A percentile compares a stretch with the other conserved stretches of the same genome.
Evolutionary conservation across 2,113 vertebrate genomes (phyloP).

Genomic region (Hemibates koningsi): DNA sequence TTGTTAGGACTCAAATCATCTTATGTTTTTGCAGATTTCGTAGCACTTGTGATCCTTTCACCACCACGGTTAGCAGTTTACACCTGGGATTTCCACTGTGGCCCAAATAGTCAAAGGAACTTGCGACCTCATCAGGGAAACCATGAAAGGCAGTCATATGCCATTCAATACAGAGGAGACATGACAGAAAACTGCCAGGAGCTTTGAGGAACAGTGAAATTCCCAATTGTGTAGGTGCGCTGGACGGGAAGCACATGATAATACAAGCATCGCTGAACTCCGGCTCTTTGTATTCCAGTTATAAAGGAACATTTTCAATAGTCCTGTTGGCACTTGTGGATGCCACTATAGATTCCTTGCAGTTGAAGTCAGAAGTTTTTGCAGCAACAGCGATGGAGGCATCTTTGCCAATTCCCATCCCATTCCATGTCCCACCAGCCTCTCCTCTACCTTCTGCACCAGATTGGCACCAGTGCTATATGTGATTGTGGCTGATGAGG

Average conservation of each 20-base stretch:
- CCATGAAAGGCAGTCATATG: background rate
- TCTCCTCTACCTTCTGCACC: background rate
- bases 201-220: background rate
- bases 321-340: background rate
- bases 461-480: background rate
- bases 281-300: background rate
- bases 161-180: background rate
- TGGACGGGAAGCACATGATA: background rate
- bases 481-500: background rate
- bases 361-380: background rate
- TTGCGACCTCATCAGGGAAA: background rate
- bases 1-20: background rate
- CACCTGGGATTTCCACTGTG: background rate
- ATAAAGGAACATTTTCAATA: background rate
- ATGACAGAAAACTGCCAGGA: background rate
- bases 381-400: background rate
- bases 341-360: background rate
- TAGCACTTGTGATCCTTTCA: background rate
- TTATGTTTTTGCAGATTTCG: background rate
- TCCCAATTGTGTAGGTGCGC: background rate
- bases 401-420: background rate
- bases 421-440: background rate
- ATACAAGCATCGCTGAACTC: background rate
- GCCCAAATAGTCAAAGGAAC: background rate
- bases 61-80: background rate